Percentiles rank a stretch among this genome's conserved stretches.
phyloP scores from a whole-genome alignment of 2,888 invertebrate species.

The Polyommatus icarus region DNA sequence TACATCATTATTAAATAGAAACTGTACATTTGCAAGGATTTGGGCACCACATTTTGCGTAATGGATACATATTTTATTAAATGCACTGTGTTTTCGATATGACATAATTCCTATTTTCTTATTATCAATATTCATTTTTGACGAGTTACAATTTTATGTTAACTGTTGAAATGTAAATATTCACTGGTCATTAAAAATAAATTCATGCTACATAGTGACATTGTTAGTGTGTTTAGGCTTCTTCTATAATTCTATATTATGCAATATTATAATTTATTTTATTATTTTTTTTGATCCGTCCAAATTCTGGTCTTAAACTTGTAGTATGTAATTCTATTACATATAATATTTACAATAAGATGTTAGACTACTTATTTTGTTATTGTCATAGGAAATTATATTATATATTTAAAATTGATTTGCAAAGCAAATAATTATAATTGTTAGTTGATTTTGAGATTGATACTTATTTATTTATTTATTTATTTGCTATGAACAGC shows the following conservation, averaged over 20 bases:
- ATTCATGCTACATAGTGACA: neutral
- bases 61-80: neutral
- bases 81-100: neutral
- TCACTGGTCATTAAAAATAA: neutral
- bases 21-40: neutral
- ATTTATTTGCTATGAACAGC: too few species aligned
- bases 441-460: conserved; percentile 35
- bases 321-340: conserved; percentile 33
- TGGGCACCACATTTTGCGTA: neutral
- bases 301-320: conserved; percentile 60
- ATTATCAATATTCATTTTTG: neutral
- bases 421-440: conserved; percentile 44
- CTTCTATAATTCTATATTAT: neutral
- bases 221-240: neutral
- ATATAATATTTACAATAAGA: conserved; percentile 24
- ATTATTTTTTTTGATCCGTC: conserved; percentile 57
- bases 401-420: conserved; percentile 40
- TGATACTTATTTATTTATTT: too few species aligned
- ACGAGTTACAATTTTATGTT: neutral
- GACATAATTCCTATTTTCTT: neutral
- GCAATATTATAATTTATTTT: conserved; percentile 35
- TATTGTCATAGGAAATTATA: conserved; percentile 44
- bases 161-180: conserved; percentile 15
- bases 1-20: too few species aligned
- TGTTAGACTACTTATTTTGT: conserved; percentile 40